Evolutionary conservation across 1,140 invertebrate species (phyloP).

Genomic region (Macrostomum lignano): DNA sequence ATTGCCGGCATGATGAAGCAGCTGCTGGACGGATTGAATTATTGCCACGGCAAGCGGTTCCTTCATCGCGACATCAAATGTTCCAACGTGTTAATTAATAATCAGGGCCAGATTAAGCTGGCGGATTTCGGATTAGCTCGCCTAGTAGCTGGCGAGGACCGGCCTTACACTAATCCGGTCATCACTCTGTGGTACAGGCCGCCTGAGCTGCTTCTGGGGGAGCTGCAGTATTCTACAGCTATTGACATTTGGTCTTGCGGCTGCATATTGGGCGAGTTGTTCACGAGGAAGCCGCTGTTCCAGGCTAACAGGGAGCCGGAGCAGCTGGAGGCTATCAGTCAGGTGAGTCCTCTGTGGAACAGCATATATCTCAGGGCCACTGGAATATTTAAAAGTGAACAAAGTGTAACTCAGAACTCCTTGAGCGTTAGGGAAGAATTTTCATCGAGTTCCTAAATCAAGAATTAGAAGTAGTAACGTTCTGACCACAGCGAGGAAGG

Average conservation of each 20-base stretch:
- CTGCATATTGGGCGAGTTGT: slow-evolving; percentile 90
- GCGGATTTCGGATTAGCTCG: slow-evolving; percentile 91
- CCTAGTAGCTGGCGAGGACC: slow-evolving; percentile 65
- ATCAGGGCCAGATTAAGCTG: slow-evolving; percentile 97
- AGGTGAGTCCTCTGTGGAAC: too few species aligned
- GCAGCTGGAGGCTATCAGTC: slow-evolving; percentile 74
- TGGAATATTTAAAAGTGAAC: too few species aligned
- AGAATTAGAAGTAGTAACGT: too few species aligned
- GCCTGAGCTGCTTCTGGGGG: slow-evolving; percentile 76
- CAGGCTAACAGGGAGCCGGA: slow-evolving; percentile 70
- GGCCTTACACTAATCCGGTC: slow-evolving; percentile 86
- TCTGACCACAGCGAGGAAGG: too few species aligned
- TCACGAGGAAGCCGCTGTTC: slow-evolving; percentile 77
- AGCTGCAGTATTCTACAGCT: slow-evolving; percentile 83
- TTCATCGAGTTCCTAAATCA: too few species aligned
- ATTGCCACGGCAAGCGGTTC: slow-evolving; percentile 92
- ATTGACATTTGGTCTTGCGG: slow-evolving; percentile 93
- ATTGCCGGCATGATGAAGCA: slow-evolving; percentile 95
- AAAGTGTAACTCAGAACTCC: too few species aligned
- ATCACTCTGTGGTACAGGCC: slow-evolving; percentile 96
- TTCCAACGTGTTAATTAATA: slow-evolving; percentile 97
- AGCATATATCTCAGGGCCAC: too few species aligned
- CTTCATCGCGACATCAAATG: slow-evolving; percentile 97
- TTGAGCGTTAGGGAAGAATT: too few species aligned
- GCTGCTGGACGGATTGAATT: slow-evolving; percentile 71